Percentiles rank a stretch among this genome's conserved stretches.
phyloP scores from a whole-genome alignment of 2,888 invertebrate genomes.

The Agrochola litura region DNA sequence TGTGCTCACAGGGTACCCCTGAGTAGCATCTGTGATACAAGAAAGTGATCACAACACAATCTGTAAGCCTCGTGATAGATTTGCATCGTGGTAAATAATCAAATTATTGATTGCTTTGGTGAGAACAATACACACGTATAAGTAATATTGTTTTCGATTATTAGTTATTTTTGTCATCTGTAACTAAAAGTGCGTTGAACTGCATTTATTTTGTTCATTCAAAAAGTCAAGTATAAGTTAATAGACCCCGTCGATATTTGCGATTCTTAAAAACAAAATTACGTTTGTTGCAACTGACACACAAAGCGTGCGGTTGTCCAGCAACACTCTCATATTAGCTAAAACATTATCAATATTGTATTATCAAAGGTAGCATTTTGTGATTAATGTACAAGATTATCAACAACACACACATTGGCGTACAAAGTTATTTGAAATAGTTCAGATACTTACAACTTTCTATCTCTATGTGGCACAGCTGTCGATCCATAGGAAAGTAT shows the following conservation, averaged over 20 bases:
- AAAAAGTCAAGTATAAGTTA: constrained; percentile 18
- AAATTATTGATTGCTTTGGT: constrained; percentile 83
- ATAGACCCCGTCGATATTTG: constrained; percentile 18
- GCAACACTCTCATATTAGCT: constrained; percentile 62
- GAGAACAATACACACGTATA: constrained; percentile 74
- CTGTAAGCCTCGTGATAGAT: constrained; percentile 87
- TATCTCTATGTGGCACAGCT: constrained; percentile 98
- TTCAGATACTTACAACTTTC: constrained; percentile 98
- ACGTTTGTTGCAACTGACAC: constrained; percentile 63
- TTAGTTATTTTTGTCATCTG: constrained; percentile 82
- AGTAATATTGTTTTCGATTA: constrained; percentile 66
- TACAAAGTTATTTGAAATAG: constrained; percentile 57
- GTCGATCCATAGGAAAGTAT: constrained; percentile 99
- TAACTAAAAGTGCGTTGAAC: constrained; percentile 54
- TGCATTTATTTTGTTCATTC: constrained; percentile 32
- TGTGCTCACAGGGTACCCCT: constrained; percentile 87
- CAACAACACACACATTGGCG: constrained; percentile 53
- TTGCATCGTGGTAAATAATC: constrained; percentile 84
- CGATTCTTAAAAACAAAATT: constrained; percentile 55
- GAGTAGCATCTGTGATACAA: constrained; percentile 89
- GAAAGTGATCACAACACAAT: constrained; percentile 89
- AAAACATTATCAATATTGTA: constrained; percentile 60
- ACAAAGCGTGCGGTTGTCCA: constrained; percentile 70
- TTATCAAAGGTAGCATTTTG: constrained; percentile 56
- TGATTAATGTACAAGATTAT: constrained; percentile 62